Base-by-base conservation (phyloP, 2,888 invertebrate genomes). In the Leptinotarsa rubiginosa region DNA sequence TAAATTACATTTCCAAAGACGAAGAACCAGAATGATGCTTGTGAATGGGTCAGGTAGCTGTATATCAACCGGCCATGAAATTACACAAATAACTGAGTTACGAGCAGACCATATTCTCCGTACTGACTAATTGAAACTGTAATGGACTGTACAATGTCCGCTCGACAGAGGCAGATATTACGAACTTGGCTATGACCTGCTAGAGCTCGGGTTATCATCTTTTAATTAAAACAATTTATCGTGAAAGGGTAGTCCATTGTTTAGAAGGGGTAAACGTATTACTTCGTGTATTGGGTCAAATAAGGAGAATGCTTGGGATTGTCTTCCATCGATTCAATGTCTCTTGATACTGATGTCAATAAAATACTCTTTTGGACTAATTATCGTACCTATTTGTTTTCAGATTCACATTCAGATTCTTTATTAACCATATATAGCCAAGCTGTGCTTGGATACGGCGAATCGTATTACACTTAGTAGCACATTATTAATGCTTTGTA, bases 1-100 rank as follows among this genome's bases (percentile, higher is more conserved):
- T 10, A 12, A 41, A 41, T 41, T 41, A 41, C 41, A 41, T 41
- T 10, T 10, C 0, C 41, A 62, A 71, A 62, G 31, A 31, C 62
- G 62, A 41, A 16, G 62, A 41, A 31, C 62, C 64, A 31, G 16
- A 56, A 67, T 18, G 73, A 65, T 31, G 74, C 68, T 1, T 31
- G 68, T 68, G 71, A 68, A 64, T 67, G 71, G 41, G 69, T 73
- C 64, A 49, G 67, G 49, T 54, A 75, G 69, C 68, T 76, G 71
- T 67, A 70, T 75, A 70, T 71, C 76, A 72, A 59, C 62, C 76
- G 73, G 64, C 76, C 79, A 74, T 79, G 79, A 77, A 79, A 79
- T 79, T 77, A 76, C 76, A 75, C 75, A 73, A 75, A 76, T 79
- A 79, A 79, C 74, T 74, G 73, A 77, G 74, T 78, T 75, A 75